Evolutionary conservation across 2,888 invertebrate species (phyloP), one percentile per base, ranked within the genome.

Genomic region (Horisme vitalbata): DNA sequence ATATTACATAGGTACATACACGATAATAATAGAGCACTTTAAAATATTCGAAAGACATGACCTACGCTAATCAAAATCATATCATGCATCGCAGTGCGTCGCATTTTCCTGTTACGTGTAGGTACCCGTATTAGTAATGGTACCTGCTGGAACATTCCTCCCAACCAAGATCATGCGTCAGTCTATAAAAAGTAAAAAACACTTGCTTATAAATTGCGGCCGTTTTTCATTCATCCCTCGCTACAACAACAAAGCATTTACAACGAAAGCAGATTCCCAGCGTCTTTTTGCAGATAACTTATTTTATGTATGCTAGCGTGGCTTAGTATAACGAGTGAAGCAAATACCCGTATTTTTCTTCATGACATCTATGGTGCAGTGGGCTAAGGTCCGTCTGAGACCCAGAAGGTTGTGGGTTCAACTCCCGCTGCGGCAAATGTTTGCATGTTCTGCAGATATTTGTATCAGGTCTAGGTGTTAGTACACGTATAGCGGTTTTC

Each of bases 141-240:
- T 18, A 18, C n/a, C n/a, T n/a, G n/a, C 18, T 18, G 34, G 15
- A 11, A 44, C 45, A 45, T 49, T 49, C 26, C 45, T 43, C 38
- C 18, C 33, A 11, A 14, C 24, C 41, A 27, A 37, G 26, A 28
- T 20, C 7, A 46, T 41, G 46, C 35, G 39, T 41, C 46, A 41
- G 23, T 27, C 18, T 33, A 52, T 20, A 35, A 38, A 50, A 52
- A 52, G 47, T 26, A 36, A 36, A 9, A 33, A 37, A 26, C 27
- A 20, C 20, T 32, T 18, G 20, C 28, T 33, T 45, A 55, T 50
- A 52, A 61, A 54, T 55, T 59, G 46, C 55, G 51, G 54, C 56
- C 63, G 63, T 71, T 68, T 77, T 68, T 68, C 71, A 76, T 78
- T 79, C 71, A 78, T 70, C 75, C 75, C 74, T 68, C 68, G 61